phyloP scores from a whole-genome alignment of 2,888 invertebrate species.

The Allophyes oxyacanthae region DNA sequence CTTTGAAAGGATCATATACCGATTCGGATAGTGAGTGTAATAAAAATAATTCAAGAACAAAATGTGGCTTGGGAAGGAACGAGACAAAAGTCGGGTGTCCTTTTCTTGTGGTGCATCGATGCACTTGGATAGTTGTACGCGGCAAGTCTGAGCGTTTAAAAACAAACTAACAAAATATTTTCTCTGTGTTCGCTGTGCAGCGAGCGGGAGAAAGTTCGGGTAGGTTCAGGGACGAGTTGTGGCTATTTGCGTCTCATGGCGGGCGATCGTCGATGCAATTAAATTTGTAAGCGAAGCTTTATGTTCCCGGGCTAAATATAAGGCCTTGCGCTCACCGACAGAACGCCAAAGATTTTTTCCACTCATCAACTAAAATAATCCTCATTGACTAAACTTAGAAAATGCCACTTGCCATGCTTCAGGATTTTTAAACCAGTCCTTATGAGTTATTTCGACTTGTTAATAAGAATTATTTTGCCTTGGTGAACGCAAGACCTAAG shows the following conservation, averaged over 20 bases:
- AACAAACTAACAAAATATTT: slow-evolving; percentile 68
- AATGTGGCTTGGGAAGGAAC: slow-evolving; percentile 21
- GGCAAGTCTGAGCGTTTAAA: slow-evolving; percentile 54
- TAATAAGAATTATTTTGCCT: too few relatives aligned
- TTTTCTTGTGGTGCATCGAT: slow-evolving; percentile 49
- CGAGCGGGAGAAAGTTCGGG: slow-evolving; percentile 80
- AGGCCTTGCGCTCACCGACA: slow-evolving; percentile 7
- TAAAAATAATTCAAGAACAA: slow-evolving; percentile 46
- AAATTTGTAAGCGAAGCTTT: slow-evolving; percentile 87
- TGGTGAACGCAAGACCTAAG: slow-evolving; percentile 6
- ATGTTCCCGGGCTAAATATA: slow-evolving; percentile 83
- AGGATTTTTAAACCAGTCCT: too few relatives aligned
- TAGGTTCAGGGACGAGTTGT: slow-evolving; percentile 86
- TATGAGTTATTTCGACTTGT: too few relatives aligned
- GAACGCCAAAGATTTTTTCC: too few relatives aligned
- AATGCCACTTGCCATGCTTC: too few relatives aligned
- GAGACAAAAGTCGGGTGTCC: slow-evolving; percentile 29
- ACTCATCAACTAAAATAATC: too few relatives aligned
- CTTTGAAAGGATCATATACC: slow-evolving; percentile 65
- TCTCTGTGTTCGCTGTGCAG: slow-evolving; percentile 63
- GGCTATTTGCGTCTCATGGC: slow-evolving; percentile 85
- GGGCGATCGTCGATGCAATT: slow-evolving; percentile 88
- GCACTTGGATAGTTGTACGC: slow-evolving; percentile 41
- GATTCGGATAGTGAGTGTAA: slow-evolving; percentile 45
- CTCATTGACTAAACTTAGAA: too few relatives aligned